These are phyloP conservation scores for Micromesistius poutassou DNA, from an alignment of 2,797 vertebrate genomes.

Conservation along the genomic window DNA sequence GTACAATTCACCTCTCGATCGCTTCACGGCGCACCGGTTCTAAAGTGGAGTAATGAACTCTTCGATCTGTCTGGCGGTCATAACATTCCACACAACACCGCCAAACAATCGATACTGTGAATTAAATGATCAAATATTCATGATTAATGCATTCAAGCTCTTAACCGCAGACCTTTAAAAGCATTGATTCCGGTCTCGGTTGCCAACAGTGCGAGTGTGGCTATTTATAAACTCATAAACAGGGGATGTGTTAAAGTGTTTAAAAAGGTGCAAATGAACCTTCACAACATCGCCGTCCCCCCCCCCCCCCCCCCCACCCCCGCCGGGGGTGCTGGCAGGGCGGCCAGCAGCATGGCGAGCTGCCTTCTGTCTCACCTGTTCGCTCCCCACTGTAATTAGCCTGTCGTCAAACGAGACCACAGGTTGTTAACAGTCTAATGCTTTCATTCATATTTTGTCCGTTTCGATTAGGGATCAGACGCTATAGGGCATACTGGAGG, in stretches of 20 bases:
- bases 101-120: background rate
- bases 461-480: background rate
- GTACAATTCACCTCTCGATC: background rate
- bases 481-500: background rate
- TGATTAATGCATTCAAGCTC: background rate
- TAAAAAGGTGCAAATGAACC: background rate
- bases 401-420: background rate
- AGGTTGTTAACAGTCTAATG: background rate
- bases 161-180: background rate
- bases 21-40: background rate
- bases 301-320: background rate
- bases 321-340: background rate
- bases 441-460: background rate
- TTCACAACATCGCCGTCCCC: background rate
- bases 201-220: background rate
- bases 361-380: background rate
- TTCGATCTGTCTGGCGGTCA: background rate
- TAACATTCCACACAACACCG: background rate
- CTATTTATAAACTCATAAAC: background rate
- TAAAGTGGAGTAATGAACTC: background rate
- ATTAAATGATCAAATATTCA: background rate
- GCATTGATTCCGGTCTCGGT: background rate
- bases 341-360: background rate
- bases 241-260: background rate
- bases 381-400: background rate